Evolutionary conservation across 2,797 vertebrate genomes (phyloP).

Genomic region (Carapus acus): DNA sequence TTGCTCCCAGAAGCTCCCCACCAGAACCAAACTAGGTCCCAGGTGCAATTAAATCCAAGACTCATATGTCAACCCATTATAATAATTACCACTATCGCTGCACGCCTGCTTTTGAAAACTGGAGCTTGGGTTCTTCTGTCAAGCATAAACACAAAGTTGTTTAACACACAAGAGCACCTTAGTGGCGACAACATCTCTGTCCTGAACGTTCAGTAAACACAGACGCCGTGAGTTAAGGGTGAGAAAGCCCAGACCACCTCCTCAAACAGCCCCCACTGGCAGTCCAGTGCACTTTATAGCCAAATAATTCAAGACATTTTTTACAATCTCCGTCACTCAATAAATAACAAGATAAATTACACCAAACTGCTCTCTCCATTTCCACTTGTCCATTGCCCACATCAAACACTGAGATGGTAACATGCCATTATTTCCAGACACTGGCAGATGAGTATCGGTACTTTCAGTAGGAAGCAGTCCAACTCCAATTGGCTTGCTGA

Average conservation of each 20-base stretch:
- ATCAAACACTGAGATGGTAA: constrained; percentile 4
- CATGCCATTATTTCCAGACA: constrained; percentile 5
- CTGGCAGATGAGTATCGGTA: background rate
- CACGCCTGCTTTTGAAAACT: constrained; percentile 41
- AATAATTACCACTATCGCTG: constrained; percentile 51
- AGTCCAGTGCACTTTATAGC: constrained; percentile 22
- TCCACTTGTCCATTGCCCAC: background rate
- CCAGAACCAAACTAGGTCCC: constrained; percentile 47
- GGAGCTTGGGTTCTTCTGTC: constrained; percentile 36
- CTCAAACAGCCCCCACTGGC: constrained; percentile 31
- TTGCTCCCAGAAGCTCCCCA: constrained; percentile 36
- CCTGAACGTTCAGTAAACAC: constrained; percentile 55
- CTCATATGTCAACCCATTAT: constrained; percentile 51
- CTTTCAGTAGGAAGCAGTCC: background rate
- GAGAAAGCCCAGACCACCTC: constrained; percentile 60
- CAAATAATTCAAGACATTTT: constrained; percentile 1
- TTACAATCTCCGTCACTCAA: constrained; percentile 1
- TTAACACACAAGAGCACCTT: constrained; percentile 35
- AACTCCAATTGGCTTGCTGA: background rate
- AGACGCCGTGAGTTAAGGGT: constrained; percentile 53
- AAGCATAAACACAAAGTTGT: constrained; percentile 28
- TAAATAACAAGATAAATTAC: background rate
- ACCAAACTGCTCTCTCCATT: background rate
- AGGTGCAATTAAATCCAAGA: constrained; percentile 48
- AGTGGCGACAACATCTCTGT: constrained; percentile 41